Base-by-base conservation (phyloP, 2,888 invertebrate species). In the Dolichomitus sp. region DNA sequence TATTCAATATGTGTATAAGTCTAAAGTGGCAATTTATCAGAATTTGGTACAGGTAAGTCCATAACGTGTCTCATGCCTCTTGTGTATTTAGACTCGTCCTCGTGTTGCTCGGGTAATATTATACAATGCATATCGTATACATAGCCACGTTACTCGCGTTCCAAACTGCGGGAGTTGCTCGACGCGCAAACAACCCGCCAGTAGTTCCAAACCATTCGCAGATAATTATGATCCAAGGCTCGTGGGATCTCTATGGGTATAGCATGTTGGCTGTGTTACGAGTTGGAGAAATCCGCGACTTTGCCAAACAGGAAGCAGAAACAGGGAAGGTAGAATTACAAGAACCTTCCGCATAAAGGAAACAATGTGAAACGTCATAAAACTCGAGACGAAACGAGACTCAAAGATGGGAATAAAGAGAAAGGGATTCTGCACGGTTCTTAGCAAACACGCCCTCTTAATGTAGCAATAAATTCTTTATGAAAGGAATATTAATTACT, bases 161-260 rank as follows among this genome's bases (percentile, higher is more conserved):
- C 80, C 73, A 80, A 68, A 84, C 80, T 79, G 81, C 78, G 86
- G 82, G 85, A 86, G 88, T 89, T 89, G 83, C 83, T 80, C 88
- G 87, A 85, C 87, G 86, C 84, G 85, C 87, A 87, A 74, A 78
- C 75, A 74, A 68, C 70, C 63, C 59, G 45, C 37, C 59, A 72
- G 70, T 66, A 86, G 88, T 84, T 83, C 86, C 83, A 85, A 87
- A 87, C 88, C 90, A 90, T 90, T 91, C 89, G 86, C 87, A 89
- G 89, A 89, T 93, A 93, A 93, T 92, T 92, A 91, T 93, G 78
- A 82, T 82, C 79, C 79, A 82, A 57, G 50, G 66, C 70, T 63
- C 74, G 48, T 68, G 30, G 68, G 54, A 77, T 27, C 59, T 72
- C 30, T 57, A 33, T 45, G 17, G 7, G 30, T 63, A 30, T 48